Evolutionary conservation across 2,113 vertebrate species (phyloP).

Genomic region (Balaenoptera acutorostrata): DNA sequence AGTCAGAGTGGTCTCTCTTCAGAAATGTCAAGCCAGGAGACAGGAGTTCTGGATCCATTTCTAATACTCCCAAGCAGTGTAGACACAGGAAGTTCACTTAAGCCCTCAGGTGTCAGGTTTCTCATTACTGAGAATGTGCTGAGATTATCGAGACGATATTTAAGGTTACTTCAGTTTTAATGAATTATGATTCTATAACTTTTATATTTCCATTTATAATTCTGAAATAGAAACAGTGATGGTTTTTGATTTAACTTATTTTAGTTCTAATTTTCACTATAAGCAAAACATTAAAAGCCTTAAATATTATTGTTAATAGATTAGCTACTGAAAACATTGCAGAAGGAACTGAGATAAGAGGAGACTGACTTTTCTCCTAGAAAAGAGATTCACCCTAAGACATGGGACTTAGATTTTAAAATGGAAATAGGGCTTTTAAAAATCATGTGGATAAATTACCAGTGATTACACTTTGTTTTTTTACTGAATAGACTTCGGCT

Average conservation of each 20-base stretch:
- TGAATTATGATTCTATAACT: not conserved
- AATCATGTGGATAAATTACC: not conserved
- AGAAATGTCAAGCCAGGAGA: not conserved
- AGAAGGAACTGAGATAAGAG: not conserved
- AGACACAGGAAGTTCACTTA: not conserved
- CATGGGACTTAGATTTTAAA: not conserved
- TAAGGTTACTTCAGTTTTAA: not conserved
- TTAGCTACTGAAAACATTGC: not conserved
- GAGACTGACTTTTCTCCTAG: not conserved
- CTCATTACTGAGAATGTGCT: not conserved
- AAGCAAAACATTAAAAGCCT: not conserved
- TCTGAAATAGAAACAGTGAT: not conserved
- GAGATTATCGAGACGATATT: not conserved
- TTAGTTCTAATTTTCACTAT: not conserved
- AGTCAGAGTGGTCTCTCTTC: not conserved
- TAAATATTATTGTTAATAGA: not conserved
- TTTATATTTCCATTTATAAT: not conserved
- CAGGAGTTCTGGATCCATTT: not conserved
- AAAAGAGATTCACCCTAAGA: not conserved
- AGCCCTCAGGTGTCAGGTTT: not conserved
- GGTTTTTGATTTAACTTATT: not conserved
- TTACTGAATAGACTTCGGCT: not conserved
- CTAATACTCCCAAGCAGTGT: not conserved
- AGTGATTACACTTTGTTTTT: not conserved
- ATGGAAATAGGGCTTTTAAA: not conserved